Evolutionary conservation across 2,113 vertebrate species (phyloP).

Genomic region (Sander vitreus): DNA sequence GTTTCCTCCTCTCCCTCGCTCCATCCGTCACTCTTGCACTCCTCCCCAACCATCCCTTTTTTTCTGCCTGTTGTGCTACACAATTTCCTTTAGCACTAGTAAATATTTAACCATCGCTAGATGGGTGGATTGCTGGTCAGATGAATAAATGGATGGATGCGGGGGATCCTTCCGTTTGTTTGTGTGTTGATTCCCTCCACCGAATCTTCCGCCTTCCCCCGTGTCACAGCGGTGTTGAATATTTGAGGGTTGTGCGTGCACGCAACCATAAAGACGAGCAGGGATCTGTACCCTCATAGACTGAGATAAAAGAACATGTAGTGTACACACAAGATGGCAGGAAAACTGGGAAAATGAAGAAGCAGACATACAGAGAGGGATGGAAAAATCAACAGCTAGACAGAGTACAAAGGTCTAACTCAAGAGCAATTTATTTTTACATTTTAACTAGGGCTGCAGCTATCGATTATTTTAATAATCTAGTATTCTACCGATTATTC

Average conservation of each 20-base stretch:
- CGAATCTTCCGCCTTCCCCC: constrained; percentile 5
- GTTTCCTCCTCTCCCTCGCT: constrained; percentile 30
- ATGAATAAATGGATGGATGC: constrained; percentile 54
- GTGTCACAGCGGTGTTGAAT: constrained; percentile 66
- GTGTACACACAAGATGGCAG: background rate
- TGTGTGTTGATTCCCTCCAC: constrained; percentile 56
- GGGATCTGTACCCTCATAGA: constrained; percentile 19
- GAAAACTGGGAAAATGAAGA: background rate
- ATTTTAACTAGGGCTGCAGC: background rate
- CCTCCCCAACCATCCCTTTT: constrained; percentile 19
- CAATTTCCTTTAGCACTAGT: constrained; percentile 63
- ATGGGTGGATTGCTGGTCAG: constrained; percentile 58
- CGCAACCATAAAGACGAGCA: constrained; percentile 10
- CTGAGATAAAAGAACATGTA: constrained; percentile 36
- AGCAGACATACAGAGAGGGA: background rate
- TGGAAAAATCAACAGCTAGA: constrained; percentile 2
- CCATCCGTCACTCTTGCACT: constrained; percentile 31
- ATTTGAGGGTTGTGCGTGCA: constrained; percentile 42
- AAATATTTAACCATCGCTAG: constrained; percentile 69
- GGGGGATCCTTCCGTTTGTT: constrained; percentile 42
- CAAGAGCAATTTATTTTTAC: background rate
- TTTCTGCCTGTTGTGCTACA: constrained; percentile 38
- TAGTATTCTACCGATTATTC: too few species aligned
- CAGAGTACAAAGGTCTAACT: background rate
- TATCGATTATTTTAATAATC: too few species aligned